Evolutionary conservation across 2,888 invertebrate genomes (phyloP).

Genomic region (Rhagonycha fulva): DNA sequence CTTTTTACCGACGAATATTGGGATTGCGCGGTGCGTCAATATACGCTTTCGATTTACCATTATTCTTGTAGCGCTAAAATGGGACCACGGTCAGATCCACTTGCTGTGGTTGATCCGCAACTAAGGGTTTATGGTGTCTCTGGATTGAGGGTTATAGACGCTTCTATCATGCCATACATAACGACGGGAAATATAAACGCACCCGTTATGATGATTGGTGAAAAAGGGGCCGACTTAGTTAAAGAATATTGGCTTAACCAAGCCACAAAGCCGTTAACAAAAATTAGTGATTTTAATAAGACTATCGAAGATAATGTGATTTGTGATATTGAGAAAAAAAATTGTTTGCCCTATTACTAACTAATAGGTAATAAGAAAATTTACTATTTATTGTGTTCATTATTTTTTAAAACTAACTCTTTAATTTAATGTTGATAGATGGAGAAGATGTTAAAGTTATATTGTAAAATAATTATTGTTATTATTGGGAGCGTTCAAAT

Average conservation of each 20-base stretch:
- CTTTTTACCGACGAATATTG: slow-evolving; percentile 83
- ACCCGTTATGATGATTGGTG: slow-evolving; percentile 84
- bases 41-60: slow-evolving; percentile 88
- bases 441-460: no score
- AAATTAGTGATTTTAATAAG: background rate
- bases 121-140: slow-evolving; percentile 77
- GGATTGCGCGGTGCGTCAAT: slow-evolving; percentile 82
- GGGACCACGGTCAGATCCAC: slow-evolving; percentile 76
- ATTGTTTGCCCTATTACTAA: no score
- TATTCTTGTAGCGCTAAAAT: slow-evolving; percentile 84
- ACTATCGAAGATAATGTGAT: background rate
- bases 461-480: no score
- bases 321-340: background rate
- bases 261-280: background rate
- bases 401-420: no score
- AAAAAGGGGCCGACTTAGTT: slow-evolving; percentile 81
- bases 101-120: slow-evolving; percentile 81
- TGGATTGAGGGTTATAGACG: slow-evolving; percentile 82
- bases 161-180: slow-evolving; percentile 84
- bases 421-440: no score
- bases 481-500: no score
- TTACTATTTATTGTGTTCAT: no score
- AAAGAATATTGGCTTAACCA: slow-evolving; percentile 68
- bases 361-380: no score
- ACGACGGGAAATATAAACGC: slow-evolving; percentile 87